Base-by-base conservation (phyloP, 2,797 vertebrate species). In the Limosa lapponica region DNA sequence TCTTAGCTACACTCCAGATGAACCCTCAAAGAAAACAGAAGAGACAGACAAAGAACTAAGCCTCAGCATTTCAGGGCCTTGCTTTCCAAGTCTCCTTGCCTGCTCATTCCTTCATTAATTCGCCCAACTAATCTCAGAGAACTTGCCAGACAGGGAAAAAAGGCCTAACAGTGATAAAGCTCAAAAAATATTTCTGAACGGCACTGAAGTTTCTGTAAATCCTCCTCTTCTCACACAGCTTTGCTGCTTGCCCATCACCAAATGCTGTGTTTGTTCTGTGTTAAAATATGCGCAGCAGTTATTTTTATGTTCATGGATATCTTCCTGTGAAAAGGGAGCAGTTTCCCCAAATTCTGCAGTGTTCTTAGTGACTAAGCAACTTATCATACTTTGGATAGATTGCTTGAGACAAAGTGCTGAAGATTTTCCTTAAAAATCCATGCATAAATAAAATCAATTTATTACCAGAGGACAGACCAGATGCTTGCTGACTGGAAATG, bases 401-500 rank as follows among this genome's bases (percentile, higher is more conserved):
- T 66, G 39, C 51, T 49, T 70, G 36, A 95, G 77, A 90, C 58
- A 82, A 86, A 94, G 55, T 15, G 19, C 51, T 70, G 48, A 89
- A 59, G 62, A 84, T 72, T 94, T 91, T 86, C 88, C 69, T 91
- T 82, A 30, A 89, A 95, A 95, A 93, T 85, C 64, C 67, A 85
- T 65, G 57, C 74, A 92, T 93, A 90, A 96, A 92, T 82, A 89
- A 87, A 85, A 90, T 34, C 5, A 2, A 57, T 88, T 87, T 66
- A 82, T 90, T 87, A 90, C 52, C 55, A 94, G 86, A 95, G 64
- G 66, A 92, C 74, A 95, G 73, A 84, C 70, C 83, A 92, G 93
- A 93, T 73, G 81, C 86, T 82, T 70, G 62, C 55, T 93, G 83
- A 95, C 86, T 95, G 71, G 90, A 97, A 97, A 92, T 64, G 28